phyloP scores from a whole-genome alignment of 2,113 vertebrate genomes.

The Rhea pennata region DNA sequence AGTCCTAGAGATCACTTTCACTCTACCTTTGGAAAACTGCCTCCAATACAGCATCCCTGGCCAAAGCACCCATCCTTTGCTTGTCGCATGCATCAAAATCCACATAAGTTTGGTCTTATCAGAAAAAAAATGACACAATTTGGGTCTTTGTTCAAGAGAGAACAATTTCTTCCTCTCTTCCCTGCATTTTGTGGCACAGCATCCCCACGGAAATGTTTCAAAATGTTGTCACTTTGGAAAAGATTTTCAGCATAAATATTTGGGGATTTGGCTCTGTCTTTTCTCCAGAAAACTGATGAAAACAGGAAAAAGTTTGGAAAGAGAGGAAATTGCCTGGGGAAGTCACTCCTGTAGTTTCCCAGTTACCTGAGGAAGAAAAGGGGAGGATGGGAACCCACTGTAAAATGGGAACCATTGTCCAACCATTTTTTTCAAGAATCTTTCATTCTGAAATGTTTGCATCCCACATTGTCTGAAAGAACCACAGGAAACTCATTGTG shows the following conservation, averaged over 20 bases:
- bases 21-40: not conserved
- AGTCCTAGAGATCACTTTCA: not conserved
- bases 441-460: not conserved
- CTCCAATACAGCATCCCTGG: not conserved
- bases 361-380: not conserved
- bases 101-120: not conserved
- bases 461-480: not conserved
- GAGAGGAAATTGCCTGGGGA: not conserved
- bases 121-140: fast-evolving
- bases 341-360: not conserved
- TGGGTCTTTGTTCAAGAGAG: not conserved
- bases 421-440: not conserved
- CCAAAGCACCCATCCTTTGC: not conserved
- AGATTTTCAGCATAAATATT: not conserved
- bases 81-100: fast-evolving
- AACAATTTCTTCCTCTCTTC: not conserved
- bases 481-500: not conserved
- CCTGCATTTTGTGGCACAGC: fast-evolving
- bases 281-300: not conserved
- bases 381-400: fast-evolving
- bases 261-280: not conserved
- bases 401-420: not conserved
- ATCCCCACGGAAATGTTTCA: not conserved
- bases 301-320: not conserved
- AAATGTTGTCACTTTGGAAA: not conserved